phyloP scores from a whole-genome alignment of 2,888 invertebrate species.

The Coenonympha arcania region DNA sequence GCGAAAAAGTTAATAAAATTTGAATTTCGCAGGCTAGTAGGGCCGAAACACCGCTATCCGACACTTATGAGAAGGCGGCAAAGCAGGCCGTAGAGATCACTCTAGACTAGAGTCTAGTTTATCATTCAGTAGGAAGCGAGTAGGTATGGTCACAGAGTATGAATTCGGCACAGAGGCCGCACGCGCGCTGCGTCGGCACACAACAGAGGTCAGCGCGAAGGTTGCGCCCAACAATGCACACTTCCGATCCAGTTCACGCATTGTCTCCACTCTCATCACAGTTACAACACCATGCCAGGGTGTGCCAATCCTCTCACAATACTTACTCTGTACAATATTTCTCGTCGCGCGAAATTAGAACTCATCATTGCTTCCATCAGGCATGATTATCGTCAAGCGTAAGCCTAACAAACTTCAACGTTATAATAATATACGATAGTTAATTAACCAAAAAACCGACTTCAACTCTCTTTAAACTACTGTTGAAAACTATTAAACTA shows the following conservation, averaged over 20 bases:
- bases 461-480: no score
- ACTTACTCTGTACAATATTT: not conserved
- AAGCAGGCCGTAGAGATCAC: not conserved
- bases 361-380: not conserved
- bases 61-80: no score
- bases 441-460: no score
- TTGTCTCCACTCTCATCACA: not conserved
- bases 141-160: conserved; percentile 17
- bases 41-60: no score
- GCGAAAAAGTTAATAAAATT: no score
- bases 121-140: conserved; percentile 34
- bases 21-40: no score
- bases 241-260: conserved; percentile 4
- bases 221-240: conserved; percentile 17
- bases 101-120: no score
- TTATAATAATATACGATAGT: no score
- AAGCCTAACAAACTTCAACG: no score
- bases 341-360: not conserved
- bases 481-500: no score
- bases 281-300: not conserved
- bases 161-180: conserved; percentile 25
- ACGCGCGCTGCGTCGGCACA: conserved; percentile 9
- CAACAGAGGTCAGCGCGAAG: conserved; percentile 28
- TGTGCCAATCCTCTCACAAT: no score
- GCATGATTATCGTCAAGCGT: no score